phyloP scores from a whole-genome alignment of 2,113 vertebrate genomes.

The Xenopus borealis region DNA sequence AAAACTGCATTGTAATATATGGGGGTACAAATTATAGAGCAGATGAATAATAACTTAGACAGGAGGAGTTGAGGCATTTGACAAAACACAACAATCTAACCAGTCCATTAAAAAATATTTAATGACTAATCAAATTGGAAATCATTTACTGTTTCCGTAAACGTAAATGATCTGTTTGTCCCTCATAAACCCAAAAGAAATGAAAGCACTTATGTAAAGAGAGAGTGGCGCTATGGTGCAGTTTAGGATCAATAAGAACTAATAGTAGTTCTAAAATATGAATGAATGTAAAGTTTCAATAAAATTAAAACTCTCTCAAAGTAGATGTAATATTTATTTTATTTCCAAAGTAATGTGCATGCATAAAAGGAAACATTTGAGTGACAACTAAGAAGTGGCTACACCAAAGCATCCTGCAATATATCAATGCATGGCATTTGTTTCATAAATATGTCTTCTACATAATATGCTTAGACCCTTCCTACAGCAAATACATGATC shows the following conservation, averaged over 20 bases:
- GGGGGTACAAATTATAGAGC: background rate
- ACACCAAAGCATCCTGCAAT: background rate
- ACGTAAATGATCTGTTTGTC: conserved; percentile 2
- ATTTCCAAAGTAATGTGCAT: background rate
- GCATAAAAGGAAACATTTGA: background rate
- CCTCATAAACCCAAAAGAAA: background rate
- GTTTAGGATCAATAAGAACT: background rate
- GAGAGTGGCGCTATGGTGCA: background rate
- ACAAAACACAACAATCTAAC: background rate
- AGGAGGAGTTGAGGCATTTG: background rate
- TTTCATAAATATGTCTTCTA: too few relatives aligned
- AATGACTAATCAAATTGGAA: background rate
- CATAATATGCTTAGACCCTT: too few relatives aligned
- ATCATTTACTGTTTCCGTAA: background rate
- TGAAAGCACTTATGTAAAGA: background rate
- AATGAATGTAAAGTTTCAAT: background rate
- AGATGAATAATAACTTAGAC: background rate
- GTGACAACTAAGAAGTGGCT: background rate
- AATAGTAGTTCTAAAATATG: background rate
- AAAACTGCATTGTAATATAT: background rate
- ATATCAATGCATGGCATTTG: too few relatives aligned
- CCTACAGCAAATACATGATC: too few relatives aligned
- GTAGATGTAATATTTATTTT: conserved; percentile 4
- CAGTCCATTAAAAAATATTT: background rate
- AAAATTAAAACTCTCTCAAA: background rate